Evolutionary conservation across 2,113 vertebrate species (phyloP).

Genomic region (Vireo altiloquus): DNA sequence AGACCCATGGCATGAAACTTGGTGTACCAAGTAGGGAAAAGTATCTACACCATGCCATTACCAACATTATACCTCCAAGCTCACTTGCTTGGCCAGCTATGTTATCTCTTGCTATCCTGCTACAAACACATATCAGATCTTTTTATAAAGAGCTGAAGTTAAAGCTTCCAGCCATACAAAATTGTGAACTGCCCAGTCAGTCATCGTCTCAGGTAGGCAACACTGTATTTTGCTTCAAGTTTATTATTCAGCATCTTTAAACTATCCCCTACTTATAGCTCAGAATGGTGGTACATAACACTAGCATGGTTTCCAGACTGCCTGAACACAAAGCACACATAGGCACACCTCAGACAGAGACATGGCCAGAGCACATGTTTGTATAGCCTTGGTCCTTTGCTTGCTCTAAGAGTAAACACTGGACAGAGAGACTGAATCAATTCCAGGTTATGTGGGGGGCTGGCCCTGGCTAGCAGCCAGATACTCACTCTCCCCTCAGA

Average conservation of each 20-base stretch:
- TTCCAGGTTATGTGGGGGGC: neutral
- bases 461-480: neutral
- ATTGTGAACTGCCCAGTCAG: neutral
- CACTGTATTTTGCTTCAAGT: neutral
- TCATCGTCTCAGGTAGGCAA: neutral
- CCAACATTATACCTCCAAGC: neutral
- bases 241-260: neutral
- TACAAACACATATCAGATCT: neutral
- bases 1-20: neutral
- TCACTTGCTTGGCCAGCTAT: neutral
- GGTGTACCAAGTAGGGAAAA: neutral
- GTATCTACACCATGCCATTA: neutral
- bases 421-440: neutral
- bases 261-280: neutral
- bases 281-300: neutral
- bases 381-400: neutral
- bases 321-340: neutral
- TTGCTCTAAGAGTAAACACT: neutral
- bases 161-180: neutral
- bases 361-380: accelerated
- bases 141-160: neutral
- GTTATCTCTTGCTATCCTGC: neutral
- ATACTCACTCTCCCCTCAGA: neutral
- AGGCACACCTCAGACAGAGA: neutral
- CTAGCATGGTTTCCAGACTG: neutral